Percentiles rank a stretch among this genome's conserved stretches.
Conservation (phyloP, 2,888 invertebrate species). For the Acholoe squamosa region DNA sequence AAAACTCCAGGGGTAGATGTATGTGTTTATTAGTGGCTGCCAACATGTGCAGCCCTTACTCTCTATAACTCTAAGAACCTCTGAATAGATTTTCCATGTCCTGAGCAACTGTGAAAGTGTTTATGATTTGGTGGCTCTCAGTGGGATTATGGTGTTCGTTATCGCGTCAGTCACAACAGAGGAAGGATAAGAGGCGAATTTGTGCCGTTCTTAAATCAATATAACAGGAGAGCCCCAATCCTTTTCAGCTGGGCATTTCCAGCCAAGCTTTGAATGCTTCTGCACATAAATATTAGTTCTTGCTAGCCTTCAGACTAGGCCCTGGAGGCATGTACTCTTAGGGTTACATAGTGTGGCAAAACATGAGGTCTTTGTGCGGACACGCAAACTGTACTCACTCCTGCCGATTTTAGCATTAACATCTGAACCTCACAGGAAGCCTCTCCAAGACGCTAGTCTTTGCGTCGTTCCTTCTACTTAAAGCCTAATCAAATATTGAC, state of each 20-base stretch:
- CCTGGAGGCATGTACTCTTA: neutral
- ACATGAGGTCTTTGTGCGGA: neutral
- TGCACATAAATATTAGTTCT: constrained; percentile 39
- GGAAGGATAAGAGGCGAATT: constrained; percentile 9
- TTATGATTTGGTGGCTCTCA: neutral
- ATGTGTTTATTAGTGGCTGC: neutral
- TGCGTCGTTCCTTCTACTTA: neutral
- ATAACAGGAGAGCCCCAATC: neutral
- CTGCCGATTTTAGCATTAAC: neutral
- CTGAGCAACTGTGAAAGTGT: constrained; percentile 4
- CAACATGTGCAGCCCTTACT: neutral
- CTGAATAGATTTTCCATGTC: neutral
- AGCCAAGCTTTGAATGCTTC: constrained; percentile 15
- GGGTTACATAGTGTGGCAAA: constrained; percentile 22
- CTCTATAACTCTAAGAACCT: neutral
- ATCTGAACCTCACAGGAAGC: neutral
- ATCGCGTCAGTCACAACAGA: neutral
- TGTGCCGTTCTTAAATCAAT: neutral
- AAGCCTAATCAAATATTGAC: constrained; percentile 36
- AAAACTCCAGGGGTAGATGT: neutral
- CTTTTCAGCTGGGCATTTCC: constrained; percentile 1
- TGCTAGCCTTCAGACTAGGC: neutral
- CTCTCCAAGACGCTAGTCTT: neutral
- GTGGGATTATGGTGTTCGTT: neutral
- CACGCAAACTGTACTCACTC: neutral